A percentile compares a stretch with the other conserved stretches of the same genome.
Conservation (phyloP, 2,113 vertebrate species). For the Hemichromis elongatus region DNA sequence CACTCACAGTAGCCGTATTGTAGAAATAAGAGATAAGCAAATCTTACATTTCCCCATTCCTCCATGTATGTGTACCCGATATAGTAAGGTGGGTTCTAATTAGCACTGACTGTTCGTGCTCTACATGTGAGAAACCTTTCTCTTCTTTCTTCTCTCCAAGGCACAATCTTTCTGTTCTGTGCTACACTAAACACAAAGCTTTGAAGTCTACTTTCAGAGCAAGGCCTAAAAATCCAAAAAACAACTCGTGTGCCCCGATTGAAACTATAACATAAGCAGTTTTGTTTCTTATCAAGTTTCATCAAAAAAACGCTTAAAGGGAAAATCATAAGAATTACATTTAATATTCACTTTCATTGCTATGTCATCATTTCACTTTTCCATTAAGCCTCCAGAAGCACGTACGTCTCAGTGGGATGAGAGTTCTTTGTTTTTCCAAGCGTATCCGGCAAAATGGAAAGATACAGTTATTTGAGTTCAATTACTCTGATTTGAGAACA, state of each 20-base stretch:
- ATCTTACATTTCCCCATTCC: neutral
- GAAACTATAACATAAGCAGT: neutral
- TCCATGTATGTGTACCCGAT: neutral
- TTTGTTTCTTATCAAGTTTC: neutral
- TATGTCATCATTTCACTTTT: neutral
- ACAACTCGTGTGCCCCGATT: neutral
- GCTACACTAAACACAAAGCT: neutral
- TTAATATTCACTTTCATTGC: neutral
- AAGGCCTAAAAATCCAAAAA: neutral
- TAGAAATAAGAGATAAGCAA: neutral
- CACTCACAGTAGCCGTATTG: neutral
- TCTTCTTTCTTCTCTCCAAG: neutral
- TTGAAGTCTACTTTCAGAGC: constrained; percentile 7
- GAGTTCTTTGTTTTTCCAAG: neutral
- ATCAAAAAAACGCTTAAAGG: neutral
- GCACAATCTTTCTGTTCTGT: neutral
- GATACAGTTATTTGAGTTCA: neutral
- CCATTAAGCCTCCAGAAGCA: neutral
- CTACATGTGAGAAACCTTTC: neutral
- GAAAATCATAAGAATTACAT: neutral
- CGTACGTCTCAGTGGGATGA: neutral
- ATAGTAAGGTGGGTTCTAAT: constrained; percentile 16
- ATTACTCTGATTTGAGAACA: neutral
- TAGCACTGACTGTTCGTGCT: neutral
- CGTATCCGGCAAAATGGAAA: neutral